A percentile compares a stretch with the other conserved stretches of the same genome.
phyloP scores from a whole-genome alignment of 2,113 vertebrate genomes.

The Atrichornis clamosus region DNA sequence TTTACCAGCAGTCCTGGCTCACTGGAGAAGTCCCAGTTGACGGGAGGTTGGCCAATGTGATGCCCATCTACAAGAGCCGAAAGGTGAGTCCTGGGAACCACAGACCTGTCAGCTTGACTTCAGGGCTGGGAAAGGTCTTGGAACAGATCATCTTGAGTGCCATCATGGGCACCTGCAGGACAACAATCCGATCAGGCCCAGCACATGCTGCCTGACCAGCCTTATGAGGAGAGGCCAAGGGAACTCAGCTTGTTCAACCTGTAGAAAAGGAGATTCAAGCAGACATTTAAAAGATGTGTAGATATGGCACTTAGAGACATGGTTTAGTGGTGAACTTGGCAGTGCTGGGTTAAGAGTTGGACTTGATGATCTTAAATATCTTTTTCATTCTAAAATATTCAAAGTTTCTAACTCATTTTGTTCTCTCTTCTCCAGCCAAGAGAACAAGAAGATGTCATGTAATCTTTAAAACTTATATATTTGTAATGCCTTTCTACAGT shows the following conservation, averaged over 20 bases:
- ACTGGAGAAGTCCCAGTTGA: neutral
- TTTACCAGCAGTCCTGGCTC: neutral
- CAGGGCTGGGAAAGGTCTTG: neutral
- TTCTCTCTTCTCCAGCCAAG: neutral
- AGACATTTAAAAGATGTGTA: neutral
- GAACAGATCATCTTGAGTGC: neutral
- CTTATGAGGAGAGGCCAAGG: neutral
- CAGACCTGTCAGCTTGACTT: neutral
- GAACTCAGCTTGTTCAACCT: neutral
- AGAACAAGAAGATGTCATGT: neutral
- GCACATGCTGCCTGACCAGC: neutral
- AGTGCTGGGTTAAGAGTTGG: neutral
- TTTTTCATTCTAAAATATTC: neutral
- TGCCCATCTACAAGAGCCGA: neutral
- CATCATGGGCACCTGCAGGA: neutral
- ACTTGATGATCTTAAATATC: neutral
- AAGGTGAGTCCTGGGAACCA: neutral
- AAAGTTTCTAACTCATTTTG: neutral
- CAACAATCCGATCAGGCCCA: neutral
- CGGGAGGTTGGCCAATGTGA: neutral
- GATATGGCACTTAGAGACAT: rapidly evolving
- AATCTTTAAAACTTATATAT: neutral
- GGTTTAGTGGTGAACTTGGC: neutral
- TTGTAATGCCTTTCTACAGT: neutral
- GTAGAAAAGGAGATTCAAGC: neutral